A percentile compares a stretch with the other conserved stretches of the same genome.
Conservation (phyloP, 2,113 vertebrate genomes). For the Spea multiplicata region DNA sequence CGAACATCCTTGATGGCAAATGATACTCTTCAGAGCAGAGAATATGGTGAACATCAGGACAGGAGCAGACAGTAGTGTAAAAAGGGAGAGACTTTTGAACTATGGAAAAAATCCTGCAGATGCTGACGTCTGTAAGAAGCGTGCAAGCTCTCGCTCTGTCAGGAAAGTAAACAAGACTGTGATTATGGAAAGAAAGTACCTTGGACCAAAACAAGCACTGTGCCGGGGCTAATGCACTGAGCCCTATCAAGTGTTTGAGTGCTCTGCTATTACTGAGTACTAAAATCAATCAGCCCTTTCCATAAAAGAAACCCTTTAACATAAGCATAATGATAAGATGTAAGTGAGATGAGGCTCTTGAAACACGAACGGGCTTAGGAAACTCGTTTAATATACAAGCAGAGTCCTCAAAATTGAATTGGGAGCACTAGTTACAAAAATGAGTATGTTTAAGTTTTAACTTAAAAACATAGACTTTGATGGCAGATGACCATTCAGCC, state of each 20-base stretch:
- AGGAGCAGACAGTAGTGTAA: conserved; percentile 11
- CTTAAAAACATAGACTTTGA: no score
- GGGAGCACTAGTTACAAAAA: no score
- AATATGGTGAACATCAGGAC: conserved; percentile 33
- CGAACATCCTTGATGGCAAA: conserved; percentile 26
- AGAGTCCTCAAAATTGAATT: no score
- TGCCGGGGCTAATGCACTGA: conserved; percentile 24
- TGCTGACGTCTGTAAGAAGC: conserved; percentile 46
- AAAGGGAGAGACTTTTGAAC: conserved; percentile 40
- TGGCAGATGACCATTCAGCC: no score
- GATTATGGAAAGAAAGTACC: conserved; percentile 47
- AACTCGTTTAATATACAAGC: no score
- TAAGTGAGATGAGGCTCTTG: not conserved
- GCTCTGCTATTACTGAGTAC: not conserved
- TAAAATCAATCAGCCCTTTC: not conserved
- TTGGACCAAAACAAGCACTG: conserved; percentile 42
- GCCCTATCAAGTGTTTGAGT: conserved; percentile 5
- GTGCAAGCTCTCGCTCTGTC: conserved; percentile 38
- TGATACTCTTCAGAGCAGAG: not conserved
- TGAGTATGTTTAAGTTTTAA: no score
- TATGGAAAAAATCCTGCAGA: conserved; percentile 42
- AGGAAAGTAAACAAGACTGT: conserved; percentile 44
- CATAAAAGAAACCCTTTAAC: not conserved
- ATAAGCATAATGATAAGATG: not conserved
- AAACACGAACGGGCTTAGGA: not conserved